Percentiles rank a stretch among this genome's conserved stretches.
These are phyloP conservation scores for Schizaphis graminum DNA, from an alignment of 2,888 invertebrate species.

Conservation along the genomic window DNA sequence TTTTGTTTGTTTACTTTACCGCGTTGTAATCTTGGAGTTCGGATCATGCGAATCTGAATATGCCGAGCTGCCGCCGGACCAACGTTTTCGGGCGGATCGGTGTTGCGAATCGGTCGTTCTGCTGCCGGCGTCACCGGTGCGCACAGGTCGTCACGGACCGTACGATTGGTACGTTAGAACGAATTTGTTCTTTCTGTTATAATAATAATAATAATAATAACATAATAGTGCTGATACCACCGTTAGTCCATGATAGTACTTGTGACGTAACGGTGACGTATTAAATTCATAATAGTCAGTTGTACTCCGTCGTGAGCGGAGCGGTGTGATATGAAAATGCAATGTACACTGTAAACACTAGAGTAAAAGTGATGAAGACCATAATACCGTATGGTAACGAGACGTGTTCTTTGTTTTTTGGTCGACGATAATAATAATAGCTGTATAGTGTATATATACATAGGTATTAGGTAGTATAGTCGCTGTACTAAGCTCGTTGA, in stretches of 20 bases:
- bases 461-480: background rate
- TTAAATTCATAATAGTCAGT: background rate
- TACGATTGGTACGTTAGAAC: background rate
- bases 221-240: background rate
- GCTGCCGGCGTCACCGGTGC: background rate
- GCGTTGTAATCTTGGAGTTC: conserved; percentile 30
- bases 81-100: background rate
- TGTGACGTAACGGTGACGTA: conserved; percentile 19
- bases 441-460: background rate
- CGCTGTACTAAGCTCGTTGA: background rate
- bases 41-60: background rate
- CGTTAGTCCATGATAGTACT: background rate
- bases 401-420: background rate
- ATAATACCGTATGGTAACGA: background rate
- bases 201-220: background rate
- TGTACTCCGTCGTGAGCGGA: background rate
- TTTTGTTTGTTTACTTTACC: conserved; percentile 40
- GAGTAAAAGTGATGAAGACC: background rate
- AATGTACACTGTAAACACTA: background rate
- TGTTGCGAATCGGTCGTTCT: conserved; percentile 22
- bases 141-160: background rate
- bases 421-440: background rate
- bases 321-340: background rate
- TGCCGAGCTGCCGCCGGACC: conserved; percentile 13
- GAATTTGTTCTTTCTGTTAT: background rate